phyloP scores from a whole-genome alignment of 2,113 vertebrate species.

The Numida meleagris region DNA sequence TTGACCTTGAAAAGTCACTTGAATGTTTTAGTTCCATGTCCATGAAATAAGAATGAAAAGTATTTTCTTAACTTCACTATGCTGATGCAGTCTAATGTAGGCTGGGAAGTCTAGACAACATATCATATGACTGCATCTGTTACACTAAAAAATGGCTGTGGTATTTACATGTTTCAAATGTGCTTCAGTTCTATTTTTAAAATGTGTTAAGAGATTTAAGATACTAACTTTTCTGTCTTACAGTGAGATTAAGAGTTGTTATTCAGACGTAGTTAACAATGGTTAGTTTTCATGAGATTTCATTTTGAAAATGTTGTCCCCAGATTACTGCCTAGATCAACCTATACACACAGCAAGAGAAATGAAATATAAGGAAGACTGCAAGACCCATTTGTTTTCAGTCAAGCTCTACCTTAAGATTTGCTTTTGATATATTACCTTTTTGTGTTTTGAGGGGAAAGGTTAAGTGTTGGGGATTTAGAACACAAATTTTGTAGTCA shows the following conservation, averaged over 20 bases:
- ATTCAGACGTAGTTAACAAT: neutral
- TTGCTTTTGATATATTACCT: slow-evolving; percentile 26
- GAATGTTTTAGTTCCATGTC: neutral
- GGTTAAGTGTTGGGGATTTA: neutral
- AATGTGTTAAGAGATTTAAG: neutral
- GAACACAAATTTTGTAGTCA: slow-evolving; percentile 59
- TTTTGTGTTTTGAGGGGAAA: neutral
- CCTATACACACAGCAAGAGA: neutral
- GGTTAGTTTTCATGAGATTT: neutral
- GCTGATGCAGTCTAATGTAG: neutral
- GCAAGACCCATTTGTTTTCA: slow-evolving; percentile 33
- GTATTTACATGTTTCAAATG: neutral
- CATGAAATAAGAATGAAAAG: neutral
- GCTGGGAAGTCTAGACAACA: neutral
- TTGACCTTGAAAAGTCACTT: slow-evolving; percentile 5
- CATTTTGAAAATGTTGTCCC: neutral
- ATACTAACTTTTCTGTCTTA: neutral
- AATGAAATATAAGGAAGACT: slow-evolving; percentile 23
- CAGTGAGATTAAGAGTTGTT: neutral
- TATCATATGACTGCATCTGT: neutral
- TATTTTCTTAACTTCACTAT: neutral
- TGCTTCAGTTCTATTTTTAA: neutral
- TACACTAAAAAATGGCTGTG: neutral
- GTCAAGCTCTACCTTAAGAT: slow-evolving; percentile 15
- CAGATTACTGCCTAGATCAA: neutral